Conservation (phyloP, 1,140 invertebrate genomes). For the Mamestra configurata region DNA sequence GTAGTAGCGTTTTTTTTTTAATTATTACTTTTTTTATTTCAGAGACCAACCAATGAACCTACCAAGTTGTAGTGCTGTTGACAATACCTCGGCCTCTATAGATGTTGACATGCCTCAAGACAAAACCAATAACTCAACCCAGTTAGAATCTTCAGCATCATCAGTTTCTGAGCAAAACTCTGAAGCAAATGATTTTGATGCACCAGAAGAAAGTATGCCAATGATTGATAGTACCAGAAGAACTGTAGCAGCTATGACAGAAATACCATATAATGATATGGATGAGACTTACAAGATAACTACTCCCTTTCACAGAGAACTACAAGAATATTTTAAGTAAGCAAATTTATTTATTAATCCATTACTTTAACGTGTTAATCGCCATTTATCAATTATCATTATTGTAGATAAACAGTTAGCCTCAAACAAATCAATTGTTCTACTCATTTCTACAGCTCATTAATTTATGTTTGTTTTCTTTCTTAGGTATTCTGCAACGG, state of each 20-base stretch:
- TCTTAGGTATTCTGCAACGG: conserved; percentile 67
- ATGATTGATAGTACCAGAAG: conserved; percentile 49
- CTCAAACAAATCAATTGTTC: too few relatives aligned
- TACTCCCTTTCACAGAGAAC: conserved; percentile 64
- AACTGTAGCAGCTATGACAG: conserved; percentile 68
- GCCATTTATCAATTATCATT: too few relatives aligned
- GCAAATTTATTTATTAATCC: conserved; percentile 29
- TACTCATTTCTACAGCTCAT: too few relatives aligned
- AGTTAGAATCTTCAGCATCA: conserved; percentile 66
- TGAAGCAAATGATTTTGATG: conserved; percentile 61
- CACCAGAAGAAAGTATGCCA: conserved; percentile 50
- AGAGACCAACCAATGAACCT: conserved; percentile 62
- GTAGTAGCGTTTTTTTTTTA: not conserved
- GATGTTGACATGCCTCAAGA: conserved; percentile 54
- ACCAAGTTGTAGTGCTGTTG: conserved; percentile 62
- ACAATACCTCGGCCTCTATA: conserved; percentile 41
- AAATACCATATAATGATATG: conserved; percentile 48
- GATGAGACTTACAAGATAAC: conserved; percentile 59
- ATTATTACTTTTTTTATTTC: conserved; percentile 11
- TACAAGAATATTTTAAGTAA: conserved; percentile 74
- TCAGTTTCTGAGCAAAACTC: conserved; percentile 62
- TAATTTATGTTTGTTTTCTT: not conserved
- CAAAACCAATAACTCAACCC: conserved; percentile 51
- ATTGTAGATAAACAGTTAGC: too few relatives aligned
- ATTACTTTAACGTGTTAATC: too few relatives aligned